Base-by-base conservation (phyloP, 2,888 invertebrate genomes). In the Acronicta alni region DNA sequence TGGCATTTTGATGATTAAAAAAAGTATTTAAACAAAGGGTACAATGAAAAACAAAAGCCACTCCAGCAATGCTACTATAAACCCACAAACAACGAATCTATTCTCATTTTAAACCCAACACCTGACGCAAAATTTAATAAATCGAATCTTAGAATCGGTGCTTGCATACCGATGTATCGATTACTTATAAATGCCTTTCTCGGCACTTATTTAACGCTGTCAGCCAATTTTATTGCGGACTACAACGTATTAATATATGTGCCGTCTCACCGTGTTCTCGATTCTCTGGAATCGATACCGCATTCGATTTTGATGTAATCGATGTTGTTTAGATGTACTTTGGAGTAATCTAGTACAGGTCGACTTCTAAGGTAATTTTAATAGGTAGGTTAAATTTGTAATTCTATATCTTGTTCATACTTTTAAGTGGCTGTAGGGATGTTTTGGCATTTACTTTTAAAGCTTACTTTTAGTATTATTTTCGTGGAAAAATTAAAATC, bases 101-200 rank as follows among this genome's bases (percentile, higher is more conserved):
- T 70, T 67, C 62, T 67, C 71, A 66, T 63, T 73, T 72, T 65
- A 69, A 72, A 70, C 75, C 71, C 66, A 61, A 71, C 71, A 77
- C 72, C 75, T 49, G 66, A 74, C 45, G 80, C 83, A 84, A 79
- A 80, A 80, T 82, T 83, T 80, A 79, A 83, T 77, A 79, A 84
- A 86, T 84, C 83, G 83, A 80, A 82, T 54, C 77, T 77, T 89
- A 90, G 85, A 88, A 89, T 83, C 87, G 88, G 86, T 84, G 65
- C 77, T 75, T 77, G 88, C 87, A 88, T 85, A 87, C 86, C 89
- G 82, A 88, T 86, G 91, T 92, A 91, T 92, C 92, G 90, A 89
- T 93, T 92, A 90, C 93, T 90, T 91, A 91, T 88, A 88, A 92
- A 91, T 90, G 90, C 85, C 83, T 81, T 78, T 82, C 83, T 82